Base-by-base conservation (phyloP, 2,888 invertebrate species). In the Amaurobius ferox region DNA sequence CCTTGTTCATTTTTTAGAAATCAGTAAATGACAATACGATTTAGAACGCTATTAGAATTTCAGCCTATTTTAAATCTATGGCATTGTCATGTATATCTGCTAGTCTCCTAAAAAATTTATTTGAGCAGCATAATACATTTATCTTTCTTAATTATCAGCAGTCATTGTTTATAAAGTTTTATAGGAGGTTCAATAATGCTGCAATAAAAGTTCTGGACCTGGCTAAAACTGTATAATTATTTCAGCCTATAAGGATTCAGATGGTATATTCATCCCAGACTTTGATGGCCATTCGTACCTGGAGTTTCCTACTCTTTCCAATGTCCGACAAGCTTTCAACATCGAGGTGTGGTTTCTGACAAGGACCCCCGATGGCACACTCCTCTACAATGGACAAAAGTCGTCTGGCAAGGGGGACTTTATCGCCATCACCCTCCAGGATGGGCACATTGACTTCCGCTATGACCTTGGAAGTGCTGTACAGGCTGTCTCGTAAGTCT, bases 311-410 rank as follows among this genome's bases (percentile, higher is more conserved):
- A 94, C 94, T 88, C 92, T 96, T 77, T 94, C 95, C 90, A 90
- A 91, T 23, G 91, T 92, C 40, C 91, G 91, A n/a, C 90, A 90
- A 29, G 89, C 91, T 29, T 90, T 92, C 70, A 90, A 91, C 9
- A 94, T 97, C 90, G 96, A 97, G 92, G 93, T 97, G 88, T 95
- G 96, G 92, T 96, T 97, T 92, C 95, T 95, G 91, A 94, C 96
- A 1, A 95, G 95, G 91, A 94, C 95, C 35, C 94, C 95, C 90
- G 95, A 96, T 90, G 97, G 97, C 77, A 94, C 97, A 81, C 93
- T 97, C 89, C 92, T 97, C 89, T 97, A 96, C 92, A 95, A 95
- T 92, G 96, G 96, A 91, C 96, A 97, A 91, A 94, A 95, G 91
- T 92, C 93, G 89, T 95, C 96, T 90, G 96, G 96, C 16, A 94